A percentile compares a stretch with the other conserved stretches of the same genome.
phyloP scores from a whole-genome alignment of 2,888 invertebrate genomes.

The Leptarthrus brevirostris region DNA sequence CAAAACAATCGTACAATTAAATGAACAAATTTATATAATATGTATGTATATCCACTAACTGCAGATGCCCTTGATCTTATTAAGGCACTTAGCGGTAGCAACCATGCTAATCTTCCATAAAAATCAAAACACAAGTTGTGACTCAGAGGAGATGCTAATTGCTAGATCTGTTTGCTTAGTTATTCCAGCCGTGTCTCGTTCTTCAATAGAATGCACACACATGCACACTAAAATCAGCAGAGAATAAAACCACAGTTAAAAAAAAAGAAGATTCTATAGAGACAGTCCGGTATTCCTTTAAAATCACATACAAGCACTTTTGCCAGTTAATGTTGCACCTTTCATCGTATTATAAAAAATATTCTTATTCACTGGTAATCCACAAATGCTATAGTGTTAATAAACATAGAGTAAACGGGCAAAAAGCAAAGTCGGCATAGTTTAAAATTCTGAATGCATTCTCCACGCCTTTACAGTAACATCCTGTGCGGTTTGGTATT shows the following conservation, averaged over 20 bases:
- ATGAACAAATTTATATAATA: neutral
- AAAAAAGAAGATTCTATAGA: neutral
- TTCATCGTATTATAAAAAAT: conserved; percentile 1
- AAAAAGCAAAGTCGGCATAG: neutral
- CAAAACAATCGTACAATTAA: neutral
- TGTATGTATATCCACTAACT: too few relatives aligned
- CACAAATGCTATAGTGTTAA: conserved; percentile 1
- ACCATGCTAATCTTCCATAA: conserved; percentile 28
- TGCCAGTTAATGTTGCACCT: conserved; percentile 27
- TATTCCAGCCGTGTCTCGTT: conserved; percentile 6
- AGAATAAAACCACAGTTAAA: neutral
- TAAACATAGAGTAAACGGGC: neutral
- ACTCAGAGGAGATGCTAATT: conserved; percentile 23
- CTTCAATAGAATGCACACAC: neutral
- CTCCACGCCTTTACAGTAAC: conserved; percentile 32
- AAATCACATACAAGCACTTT: too few relatives aligned
- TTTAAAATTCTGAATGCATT: conserved; percentile 34
- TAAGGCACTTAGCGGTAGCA: conserved; percentile 14
- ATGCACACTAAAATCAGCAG: neutral
- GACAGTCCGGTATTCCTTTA: neutral
- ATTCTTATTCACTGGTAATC: conserved; percentile 42
- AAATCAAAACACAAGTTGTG: conserved; percentile 2
- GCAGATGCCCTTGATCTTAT: conserved; percentile 22
- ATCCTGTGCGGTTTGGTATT: conserved; percentile 35
- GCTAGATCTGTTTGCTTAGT: conserved; percentile 13